These are phyloP conservation scores for Scaptomyza flava DNA, from an alignment of 2,888 invertebrate species.

Conservation along the genomic window DNA sequence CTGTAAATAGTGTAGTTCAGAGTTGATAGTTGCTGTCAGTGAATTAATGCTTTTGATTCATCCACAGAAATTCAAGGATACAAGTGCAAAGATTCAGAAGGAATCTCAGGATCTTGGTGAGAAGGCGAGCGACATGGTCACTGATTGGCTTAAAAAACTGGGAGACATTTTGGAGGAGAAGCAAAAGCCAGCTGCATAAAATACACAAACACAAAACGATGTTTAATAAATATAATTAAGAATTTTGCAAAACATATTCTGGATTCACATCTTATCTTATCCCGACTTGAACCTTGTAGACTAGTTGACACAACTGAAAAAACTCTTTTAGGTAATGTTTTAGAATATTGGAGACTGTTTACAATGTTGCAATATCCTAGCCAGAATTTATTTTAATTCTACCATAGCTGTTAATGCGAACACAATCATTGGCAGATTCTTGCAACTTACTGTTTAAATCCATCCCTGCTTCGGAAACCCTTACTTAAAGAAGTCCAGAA, in stretches of 20 bases:
- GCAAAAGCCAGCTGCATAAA: constrained; percentile 12
- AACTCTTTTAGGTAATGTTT: no score
- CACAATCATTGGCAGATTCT: no score
- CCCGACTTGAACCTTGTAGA: background rate
- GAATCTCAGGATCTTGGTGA: background rate
- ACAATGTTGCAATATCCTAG: no score
- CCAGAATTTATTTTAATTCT: no score
- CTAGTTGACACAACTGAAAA: background rate
- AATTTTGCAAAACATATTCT: constrained; percentile 4
- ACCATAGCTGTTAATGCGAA: no score
- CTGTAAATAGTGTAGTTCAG: background rate
- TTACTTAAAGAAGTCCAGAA: no score
- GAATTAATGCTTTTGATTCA: background rate
- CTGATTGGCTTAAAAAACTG: background rate
- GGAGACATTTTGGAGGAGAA: background rate
- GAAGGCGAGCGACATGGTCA: background rate
- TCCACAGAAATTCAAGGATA: constrained; percentile 11
- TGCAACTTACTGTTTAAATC: no score
- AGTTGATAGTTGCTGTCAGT: background rate
- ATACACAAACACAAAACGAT: constrained; percentile 11
- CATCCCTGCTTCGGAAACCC: no score
- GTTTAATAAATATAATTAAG: constrained; percentile 34
- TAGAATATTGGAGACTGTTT: no score
- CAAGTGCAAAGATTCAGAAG: background rate
- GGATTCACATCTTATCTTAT: background rate